These are phyloP conservation scores for Nycticebus coucang DNA, from an alignment of 2,113 vertebrate genomes.

Conservation along the genomic window DNA sequence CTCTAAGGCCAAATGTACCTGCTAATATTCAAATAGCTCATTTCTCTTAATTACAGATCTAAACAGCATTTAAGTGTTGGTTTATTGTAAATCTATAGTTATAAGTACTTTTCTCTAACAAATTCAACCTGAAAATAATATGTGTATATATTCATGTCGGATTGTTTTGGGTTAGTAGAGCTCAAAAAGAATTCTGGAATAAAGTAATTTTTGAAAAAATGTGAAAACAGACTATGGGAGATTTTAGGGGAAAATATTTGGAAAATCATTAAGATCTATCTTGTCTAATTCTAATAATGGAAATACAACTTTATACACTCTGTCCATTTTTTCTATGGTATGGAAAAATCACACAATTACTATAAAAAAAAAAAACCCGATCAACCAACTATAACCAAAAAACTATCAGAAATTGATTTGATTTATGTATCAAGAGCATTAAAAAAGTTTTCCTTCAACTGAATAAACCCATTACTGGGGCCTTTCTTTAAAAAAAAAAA, in stretches of 20 bases:
- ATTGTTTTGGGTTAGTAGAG: neutral
- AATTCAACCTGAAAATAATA: neutral
- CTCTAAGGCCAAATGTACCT: constrained; percentile 3
- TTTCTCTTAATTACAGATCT: neutral
- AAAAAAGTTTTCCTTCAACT: neutral
- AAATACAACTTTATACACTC: neutral
- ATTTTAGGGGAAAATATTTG: neutral
- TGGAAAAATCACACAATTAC: neutral
- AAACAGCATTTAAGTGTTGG: neutral
- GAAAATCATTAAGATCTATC: neutral
- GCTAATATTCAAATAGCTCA: neutral
- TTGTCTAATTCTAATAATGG: neutral
- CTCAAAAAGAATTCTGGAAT: neutral
- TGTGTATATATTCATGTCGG: neutral
- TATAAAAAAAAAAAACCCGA: neutral
- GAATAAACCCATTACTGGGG: neutral
- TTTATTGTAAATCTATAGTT: constrained; percentile 1
- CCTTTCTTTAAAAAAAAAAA: neutral
- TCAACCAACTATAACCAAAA: neutral
- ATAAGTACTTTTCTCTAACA: neutral
- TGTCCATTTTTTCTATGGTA: neutral
- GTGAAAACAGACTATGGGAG: neutral
- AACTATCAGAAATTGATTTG: neutral
- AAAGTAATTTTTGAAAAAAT: constrained; percentile 21
- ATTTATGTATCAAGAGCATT: neutral